Evolutionary conservation across 2,888 invertebrate species (phyloP).

Genomic region (Polyommatus icarus): DNA sequence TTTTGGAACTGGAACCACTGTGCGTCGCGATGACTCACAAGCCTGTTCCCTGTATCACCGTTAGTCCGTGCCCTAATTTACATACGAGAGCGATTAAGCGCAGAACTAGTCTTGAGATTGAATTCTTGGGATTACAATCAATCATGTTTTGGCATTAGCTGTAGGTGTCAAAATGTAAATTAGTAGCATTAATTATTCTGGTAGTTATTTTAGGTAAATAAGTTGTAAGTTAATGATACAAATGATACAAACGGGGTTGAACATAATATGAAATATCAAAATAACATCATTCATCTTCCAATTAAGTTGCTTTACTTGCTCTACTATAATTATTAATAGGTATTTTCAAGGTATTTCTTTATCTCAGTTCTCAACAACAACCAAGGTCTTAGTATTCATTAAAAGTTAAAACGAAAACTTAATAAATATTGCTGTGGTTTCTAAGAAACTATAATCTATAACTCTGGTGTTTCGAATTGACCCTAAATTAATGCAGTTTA

Average conservation of each 20-base stretch:
- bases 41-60: slow-evolving; percentile 68
- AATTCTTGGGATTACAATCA: neutral
- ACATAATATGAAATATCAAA: neutral
- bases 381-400: slow-evolving; percentile 16
- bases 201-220: neutral
- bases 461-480: neutral
- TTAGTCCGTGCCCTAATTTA: slow-evolving; percentile 51
- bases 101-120: neutral
- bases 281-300: neutral
- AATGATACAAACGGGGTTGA: neutral
- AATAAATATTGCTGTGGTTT: neutral
- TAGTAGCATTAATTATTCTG: too few species aligned
- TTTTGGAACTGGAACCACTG: too few species aligned
- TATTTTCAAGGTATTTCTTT: slow-evolving; percentile 3
- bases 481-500: too few species aligned
- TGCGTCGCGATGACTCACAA: slow-evolving; percentile 65
- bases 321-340: neutral
- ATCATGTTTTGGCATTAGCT: neutral
- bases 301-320: neutral
- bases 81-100: slow-evolving; percentile 42
- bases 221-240: neutral
- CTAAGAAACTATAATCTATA: neutral
- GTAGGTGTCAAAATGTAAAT: neutral
- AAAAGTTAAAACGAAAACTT: neutral
- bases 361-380: neutral